Evolutionary conservation across 2,797 vertebrate species (phyloP).

Genomic region (Poeciliopsis infans): DNA sequence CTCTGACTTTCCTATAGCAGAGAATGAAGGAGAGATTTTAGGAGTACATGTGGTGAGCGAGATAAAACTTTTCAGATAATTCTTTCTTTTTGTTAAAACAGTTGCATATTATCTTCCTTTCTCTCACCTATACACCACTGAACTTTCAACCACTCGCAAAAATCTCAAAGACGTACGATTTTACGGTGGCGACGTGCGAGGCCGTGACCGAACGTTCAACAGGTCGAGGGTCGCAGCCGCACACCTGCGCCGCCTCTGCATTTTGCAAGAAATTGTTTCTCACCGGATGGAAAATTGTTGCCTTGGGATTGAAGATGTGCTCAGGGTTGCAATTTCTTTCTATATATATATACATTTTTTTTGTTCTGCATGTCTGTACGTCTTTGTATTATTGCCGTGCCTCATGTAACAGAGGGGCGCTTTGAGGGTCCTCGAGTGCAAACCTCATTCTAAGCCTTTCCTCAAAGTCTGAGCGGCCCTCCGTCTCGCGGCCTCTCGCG

Average conservation of each 20-base stretch:
- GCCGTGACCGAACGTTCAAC: not conserved
- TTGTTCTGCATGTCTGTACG: too few relatives aligned
- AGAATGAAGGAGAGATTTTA: not conserved
- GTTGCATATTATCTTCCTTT: not conserved
- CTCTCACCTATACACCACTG: not conserved
- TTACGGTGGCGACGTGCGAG: too few relatives aligned
- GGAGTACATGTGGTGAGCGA: not conserved
- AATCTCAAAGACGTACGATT: not conserved
- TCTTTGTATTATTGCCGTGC: not conserved
- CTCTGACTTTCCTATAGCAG: not conserved
- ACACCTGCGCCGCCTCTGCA: not conserved
- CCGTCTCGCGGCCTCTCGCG: not conserved
- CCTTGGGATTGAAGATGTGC: conserved; percentile 5
- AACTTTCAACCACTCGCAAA: not conserved
- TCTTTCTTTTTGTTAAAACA: too few relatives aligned
- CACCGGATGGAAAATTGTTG: conserved; percentile 1
- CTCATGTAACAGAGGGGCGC: conserved; percentile 2
- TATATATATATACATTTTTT: too few relatives aligned
- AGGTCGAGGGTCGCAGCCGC: not conserved
- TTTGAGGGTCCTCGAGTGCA: not conserved
- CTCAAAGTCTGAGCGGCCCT: not conserved
- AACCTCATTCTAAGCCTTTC: not conserved
- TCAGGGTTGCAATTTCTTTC: too few relatives aligned
- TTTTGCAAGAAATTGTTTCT: not conserved
- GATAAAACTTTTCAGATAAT: not conserved